These are phyloP conservation scores for Glaucidium brasilianum DNA, from an alignment of 2,113 vertebrate genomes.

Conservation along the genomic window DNA sequence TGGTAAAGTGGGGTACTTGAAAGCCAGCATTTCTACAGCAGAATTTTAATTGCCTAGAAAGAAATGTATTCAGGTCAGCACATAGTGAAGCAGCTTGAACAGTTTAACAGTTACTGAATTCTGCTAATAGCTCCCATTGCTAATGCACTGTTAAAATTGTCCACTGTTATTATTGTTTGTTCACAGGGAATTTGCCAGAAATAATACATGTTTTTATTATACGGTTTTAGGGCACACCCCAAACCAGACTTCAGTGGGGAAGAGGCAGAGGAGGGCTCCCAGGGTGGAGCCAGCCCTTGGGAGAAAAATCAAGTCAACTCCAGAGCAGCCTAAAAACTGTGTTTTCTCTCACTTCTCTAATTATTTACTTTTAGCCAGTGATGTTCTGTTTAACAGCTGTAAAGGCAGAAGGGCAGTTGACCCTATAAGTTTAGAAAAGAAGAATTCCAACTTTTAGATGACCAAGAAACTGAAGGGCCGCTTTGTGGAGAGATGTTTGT, in stretches of 20 bases:
- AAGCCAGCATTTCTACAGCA: neutral
- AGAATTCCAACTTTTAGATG: neutral
- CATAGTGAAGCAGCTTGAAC: neutral
- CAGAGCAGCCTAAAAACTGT: neutral
- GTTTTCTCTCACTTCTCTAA: neutral
- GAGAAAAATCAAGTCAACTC: neutral
- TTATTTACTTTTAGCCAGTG: neutral
- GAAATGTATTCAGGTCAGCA: neutral
- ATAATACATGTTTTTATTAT: neutral
- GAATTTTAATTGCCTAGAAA: slow-evolving; percentile 9
- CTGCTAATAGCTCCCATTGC: neutral
- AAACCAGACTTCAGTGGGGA: neutral
- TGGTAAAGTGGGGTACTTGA: neutral
- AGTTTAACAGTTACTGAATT: neutral
- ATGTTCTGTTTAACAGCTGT: neutral
- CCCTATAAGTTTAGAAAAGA: neutral
- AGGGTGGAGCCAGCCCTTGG: neutral
- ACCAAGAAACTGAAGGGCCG: neutral
- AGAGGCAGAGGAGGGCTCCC: neutral
- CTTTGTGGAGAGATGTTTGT: neutral
- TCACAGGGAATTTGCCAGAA: neutral
- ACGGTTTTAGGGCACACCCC: neutral
- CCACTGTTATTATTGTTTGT: neutral
- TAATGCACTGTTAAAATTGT: neutral
- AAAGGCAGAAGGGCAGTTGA: neutral